Conservation (phyloP, 92 coral and sea anemone species). For the Phenganax subtilis region DNA sequence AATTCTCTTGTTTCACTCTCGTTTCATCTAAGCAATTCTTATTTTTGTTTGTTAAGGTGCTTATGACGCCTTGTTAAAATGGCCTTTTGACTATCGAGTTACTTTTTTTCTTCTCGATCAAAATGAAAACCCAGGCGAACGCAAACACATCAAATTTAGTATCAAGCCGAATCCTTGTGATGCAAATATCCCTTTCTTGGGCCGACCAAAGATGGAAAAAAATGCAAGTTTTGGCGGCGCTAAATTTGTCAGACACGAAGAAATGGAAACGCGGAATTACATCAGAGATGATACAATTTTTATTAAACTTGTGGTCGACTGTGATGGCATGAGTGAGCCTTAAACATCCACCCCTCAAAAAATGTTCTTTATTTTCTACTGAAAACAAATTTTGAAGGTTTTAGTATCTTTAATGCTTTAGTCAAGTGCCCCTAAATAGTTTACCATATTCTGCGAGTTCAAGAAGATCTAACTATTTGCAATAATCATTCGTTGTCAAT, state of each 20-base stretch:
- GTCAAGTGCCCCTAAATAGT: too few species aligned
- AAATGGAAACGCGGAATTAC: constrained; percentile 73
- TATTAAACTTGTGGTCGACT: constrained; percentile 75
- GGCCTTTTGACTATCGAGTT: constrained; percentile 97
- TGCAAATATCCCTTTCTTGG: constrained; percentile 93
- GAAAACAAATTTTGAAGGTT: background rate
- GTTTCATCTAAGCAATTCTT: background rate
- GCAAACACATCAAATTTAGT: constrained; percentile 93
- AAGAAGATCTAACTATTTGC: too few species aligned
- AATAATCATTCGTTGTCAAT: too few species aligned
- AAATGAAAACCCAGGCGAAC: constrained; percentile 59
- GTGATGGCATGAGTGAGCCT: constrained; percentile 88
- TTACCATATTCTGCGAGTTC: too few species aligned
- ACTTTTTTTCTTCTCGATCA: constrained; percentile 81
- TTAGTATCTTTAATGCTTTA: constrained; percentile 7
- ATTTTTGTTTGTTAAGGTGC: constrained; percentile 57
- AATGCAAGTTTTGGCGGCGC: constrained; percentile 99
- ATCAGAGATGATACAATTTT: constrained; percentile 77
- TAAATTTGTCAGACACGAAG: constrained; percentile 89
- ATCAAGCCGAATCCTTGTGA: constrained; percentile 93
- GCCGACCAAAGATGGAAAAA: constrained; percentile 89
- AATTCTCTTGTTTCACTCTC: background rate
- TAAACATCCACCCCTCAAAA: constrained; percentile 9
- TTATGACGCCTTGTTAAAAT: constrained; percentile 75
- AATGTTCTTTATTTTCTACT: constrained; percentile 1